Base-by-base conservation (phyloP, 1,140 invertebrate genomes). In the Trissolcus basalis region DNA sequence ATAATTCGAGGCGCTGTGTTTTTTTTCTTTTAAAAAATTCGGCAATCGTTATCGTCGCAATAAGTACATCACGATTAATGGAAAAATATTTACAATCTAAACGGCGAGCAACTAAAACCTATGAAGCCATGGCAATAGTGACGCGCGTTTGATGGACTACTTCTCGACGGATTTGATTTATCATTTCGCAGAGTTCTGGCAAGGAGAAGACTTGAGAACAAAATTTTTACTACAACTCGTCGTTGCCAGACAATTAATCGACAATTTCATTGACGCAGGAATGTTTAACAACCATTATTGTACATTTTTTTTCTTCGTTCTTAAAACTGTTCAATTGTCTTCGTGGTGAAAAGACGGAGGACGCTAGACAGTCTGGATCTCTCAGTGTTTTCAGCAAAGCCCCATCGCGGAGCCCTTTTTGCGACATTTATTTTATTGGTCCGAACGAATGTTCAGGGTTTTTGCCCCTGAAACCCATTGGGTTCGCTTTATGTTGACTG, bases 361-460 rank as follows among this genome's bases (percentile, higher is more conserved):
- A 76, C 65, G 65, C 69, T 77, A 55, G 58, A 64, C 74, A 77
- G 75, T 72, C 75, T 77, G 58, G 72, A 48, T 70, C 76, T 72
- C 68, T 72, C 50, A 43, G 3, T 44, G 11, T 13, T 44, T 44
- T 60, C 13, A 58, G 77, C 67, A 78, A 78, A 67, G 61, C 71
- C 56, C 44, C 19, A 45, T 61, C 27, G 39, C 47, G 9, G 9
- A n/a, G 9, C n/a, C 1, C 36, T 39, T 4, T 39, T n/a, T 39
- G n/a, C n/a, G n/a, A n/a, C 33, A 10, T 68, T 59, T 51, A 32
- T 56, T 64, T 68, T 41, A 58, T 64, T 41, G n/a, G 36, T 39
- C 9, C 9, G 9, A n/a, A 39, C n/a, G 2, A 4, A 2, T 9
- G 36, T n/a, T n/a, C 2, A 9, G 36, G 3, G 3, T n/a, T 39